Base-by-base conservation (phyloP, 2,797 vertebrate species). In the Sebastes diploproa region DNA sequence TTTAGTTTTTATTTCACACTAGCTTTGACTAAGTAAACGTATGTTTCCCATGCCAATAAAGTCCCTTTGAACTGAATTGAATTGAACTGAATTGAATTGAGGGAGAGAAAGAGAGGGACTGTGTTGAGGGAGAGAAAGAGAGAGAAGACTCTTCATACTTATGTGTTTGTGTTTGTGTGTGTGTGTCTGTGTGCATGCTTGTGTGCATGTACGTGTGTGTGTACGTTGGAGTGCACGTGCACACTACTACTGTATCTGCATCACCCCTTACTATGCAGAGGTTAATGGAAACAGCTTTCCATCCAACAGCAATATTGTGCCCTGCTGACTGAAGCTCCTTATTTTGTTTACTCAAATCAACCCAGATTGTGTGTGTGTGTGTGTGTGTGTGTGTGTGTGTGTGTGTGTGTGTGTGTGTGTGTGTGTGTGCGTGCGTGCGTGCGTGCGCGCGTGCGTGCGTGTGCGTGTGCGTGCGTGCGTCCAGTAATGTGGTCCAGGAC, bases 201-300 rank as follows among this genome's bases (percentile, higher is more conserved):
- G 29, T 7, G 55, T 60, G 25, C 67, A 46, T 42, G 36, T 38
- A 13, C 36, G 34, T 12, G 36, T 6, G 13, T 38, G 34, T 78
- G 65, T 70, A 25, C 2, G 1, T 25, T 3, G 5, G 5, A 27
- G n/a, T 58, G 58, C 4, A 18, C 52, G 63, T 11, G 38, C 7
- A 23, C 13, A 27, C 27, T 12, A 60, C 16, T 46, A 46, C 16
- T 7, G 32, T 61, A 61, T 36, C 13, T 65, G 27, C 58, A 50
- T 78, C 63, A 27, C 10, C 38, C 29, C n/a, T 46, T 61, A 60
- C 27, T 71, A 69, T 70, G 59, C 72, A 65, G 50, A 83, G 70
- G 78, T 85, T 80, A 84, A 84, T 75, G 27, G 60, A 77, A 85
- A 77, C 50, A 66, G 14, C 42, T 73, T 80, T 61, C 63, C 16